These are phyloP conservation scores for Montipora sp. DNA, from an alignment of 64 coral and sea anemone genomes.

Conservation along the genomic window DNA sequence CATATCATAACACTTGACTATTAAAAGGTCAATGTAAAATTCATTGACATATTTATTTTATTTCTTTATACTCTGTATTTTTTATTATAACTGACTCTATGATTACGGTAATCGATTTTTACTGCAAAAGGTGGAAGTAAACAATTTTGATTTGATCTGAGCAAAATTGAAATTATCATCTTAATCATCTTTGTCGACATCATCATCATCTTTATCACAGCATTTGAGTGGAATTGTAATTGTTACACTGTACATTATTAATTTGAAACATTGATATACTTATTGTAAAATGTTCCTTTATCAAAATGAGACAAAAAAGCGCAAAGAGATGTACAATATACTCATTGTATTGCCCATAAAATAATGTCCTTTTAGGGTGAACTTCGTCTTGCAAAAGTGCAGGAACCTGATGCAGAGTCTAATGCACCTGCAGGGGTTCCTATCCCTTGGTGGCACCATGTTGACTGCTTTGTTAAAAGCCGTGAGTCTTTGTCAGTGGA, in stretches of 20 bases:
- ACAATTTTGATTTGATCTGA: background rate
- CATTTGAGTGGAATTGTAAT: too few species aligned
- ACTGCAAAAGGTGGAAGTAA: too few species aligned
- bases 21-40: too few species aligned
- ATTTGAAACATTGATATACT: too few species aligned
- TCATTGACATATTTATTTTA: too few species aligned
- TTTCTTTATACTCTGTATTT: too few species aligned
- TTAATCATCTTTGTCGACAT: background rate
- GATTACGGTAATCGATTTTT: too few species aligned
- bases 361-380: constrained; percentile 37
- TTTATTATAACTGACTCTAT: too few species aligned
- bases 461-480: constrained; percentile 71
- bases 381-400: constrained; percentile 80
- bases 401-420: constrained; percentile 73
- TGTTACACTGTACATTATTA: too few species aligned
- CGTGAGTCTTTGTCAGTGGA: constrained; percentile 61
- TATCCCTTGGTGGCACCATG: constrained; percentile 85
- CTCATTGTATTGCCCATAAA: background rate
- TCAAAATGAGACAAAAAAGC: too few species aligned
- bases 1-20: too few species aligned
- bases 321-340: background rate
- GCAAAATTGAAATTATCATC: background rate
- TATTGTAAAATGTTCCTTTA: too few species aligned
- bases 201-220: background rate
- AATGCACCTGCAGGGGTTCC: constrained; percentile 62